phyloP scores from a whole-genome alignment of 2,797 vertebrate species.

The Rhinophrynus dorsalis region DNA sequence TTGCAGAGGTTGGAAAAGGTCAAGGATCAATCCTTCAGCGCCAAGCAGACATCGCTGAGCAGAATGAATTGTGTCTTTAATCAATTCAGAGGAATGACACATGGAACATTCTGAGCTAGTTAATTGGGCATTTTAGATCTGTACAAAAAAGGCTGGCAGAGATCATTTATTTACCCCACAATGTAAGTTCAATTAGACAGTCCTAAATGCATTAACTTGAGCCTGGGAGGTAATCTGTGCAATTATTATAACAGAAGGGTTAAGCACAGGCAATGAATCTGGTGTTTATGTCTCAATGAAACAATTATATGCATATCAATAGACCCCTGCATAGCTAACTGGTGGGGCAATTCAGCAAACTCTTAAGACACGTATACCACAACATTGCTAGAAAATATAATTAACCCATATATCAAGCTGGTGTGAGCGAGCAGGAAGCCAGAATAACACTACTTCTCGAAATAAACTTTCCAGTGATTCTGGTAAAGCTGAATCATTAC shows the following conservation, averaged over 20 bases:
- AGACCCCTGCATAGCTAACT: no score
- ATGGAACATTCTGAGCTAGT: conserved; percentile 24
- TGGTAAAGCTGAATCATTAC: no score
- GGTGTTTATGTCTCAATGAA: no score
- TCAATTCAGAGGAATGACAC: conserved; percentile 45
- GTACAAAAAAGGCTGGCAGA: conserved; percentile 14
- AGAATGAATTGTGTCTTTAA: conserved; percentile 42
- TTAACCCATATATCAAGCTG: no score
- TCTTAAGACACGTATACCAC: no score
- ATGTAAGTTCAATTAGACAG: conserved; percentile 31
- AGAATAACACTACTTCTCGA: no score
- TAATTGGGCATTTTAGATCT: conserved; percentile 36
- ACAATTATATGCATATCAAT: no score
- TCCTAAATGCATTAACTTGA: conserved; percentile 10
- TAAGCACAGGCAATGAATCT: neutral
- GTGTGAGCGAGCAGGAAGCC: no score
- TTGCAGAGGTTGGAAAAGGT: conserved; percentile 41
- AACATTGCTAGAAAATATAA: no score
- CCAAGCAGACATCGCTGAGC: conserved; percentile 22
- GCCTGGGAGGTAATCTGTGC: neutral
- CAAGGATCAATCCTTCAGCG: conserved; percentile 46
- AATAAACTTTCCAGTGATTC: no score
- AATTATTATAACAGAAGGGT: neutral
- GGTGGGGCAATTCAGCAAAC: no score
- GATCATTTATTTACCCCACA: conserved; percentile 30